Conservation (phyloP, 2,888 invertebrate species). For the Latrodectus hesperus region DNA sequence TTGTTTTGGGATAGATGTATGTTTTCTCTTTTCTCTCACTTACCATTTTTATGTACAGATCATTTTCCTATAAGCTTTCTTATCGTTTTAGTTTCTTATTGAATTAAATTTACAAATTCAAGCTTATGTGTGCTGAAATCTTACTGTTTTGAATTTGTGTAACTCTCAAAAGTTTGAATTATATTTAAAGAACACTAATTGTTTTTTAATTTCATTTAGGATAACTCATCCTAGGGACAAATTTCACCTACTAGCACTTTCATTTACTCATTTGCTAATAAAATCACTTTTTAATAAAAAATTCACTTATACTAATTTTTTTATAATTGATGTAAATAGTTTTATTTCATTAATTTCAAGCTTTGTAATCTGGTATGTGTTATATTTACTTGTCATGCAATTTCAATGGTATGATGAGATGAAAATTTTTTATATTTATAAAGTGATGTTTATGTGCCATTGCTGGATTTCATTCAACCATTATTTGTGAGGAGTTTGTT, state of each 20-base stretch:
- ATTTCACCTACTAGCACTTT: neutral
- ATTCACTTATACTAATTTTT: neutral
- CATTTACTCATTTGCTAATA: neutral
- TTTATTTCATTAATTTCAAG: neutral
- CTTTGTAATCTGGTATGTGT: neutral
- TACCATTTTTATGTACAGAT: slow-evolving; percentile 1
- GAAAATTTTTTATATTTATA: slow-evolving; percentile 2
- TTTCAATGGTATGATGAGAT: neutral
- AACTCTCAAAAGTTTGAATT: neutral
- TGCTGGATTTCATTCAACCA: slow-evolving; percentile 23
- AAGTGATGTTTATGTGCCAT: slow-evolving; percentile 63
- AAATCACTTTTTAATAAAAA: neutral
- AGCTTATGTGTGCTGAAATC: neutral
- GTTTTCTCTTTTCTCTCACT: no score
- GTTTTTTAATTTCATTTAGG: neutral
- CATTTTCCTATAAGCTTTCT: neutral
- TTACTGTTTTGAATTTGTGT: neutral
- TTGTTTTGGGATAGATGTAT: no score
- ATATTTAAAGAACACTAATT: neutral
- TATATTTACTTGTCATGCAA: neutral
- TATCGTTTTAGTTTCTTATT: neutral
- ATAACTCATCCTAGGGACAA: neutral
- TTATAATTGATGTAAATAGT: neutral
- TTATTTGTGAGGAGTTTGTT: slow-evolving; percentile 35
- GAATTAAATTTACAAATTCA: neutral